Evolutionary conservation across 1,140 invertebrate species (phyloP).

Genomic region (Laupala kohalensis): DNA sequence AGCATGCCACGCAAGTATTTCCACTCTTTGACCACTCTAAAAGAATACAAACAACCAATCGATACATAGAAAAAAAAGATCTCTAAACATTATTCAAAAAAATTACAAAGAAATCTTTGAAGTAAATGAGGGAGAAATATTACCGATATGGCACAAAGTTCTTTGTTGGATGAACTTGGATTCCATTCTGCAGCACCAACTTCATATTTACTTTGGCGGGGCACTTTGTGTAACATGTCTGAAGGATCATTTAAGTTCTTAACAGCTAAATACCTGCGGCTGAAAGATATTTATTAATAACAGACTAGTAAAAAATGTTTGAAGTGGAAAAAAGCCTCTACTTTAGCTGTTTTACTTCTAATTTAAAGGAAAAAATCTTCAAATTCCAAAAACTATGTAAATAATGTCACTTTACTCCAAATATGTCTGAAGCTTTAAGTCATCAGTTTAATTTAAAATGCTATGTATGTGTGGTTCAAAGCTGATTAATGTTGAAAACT

Average conservation of each 20-base stretch:
- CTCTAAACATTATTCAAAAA: neutral
- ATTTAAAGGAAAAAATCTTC: no score
- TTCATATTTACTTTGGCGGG: conserved; percentile 85
- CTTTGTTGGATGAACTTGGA: conserved; percentile 57
- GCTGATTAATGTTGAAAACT: no score
- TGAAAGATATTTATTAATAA: no score
- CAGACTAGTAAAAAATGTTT: no score
- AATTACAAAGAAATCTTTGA: neutral
- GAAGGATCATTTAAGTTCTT: conserved; percentile 60
- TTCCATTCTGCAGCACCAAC: conserved; percentile 86
- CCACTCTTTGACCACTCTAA: conserved; percentile 72
- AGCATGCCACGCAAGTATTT: conserved; percentile 62
- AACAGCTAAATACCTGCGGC: conserved; percentile 66
- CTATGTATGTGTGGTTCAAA: no score
- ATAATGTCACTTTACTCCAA: neutral
- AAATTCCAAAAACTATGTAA: no score
- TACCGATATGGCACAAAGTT: conserved; percentile 82
- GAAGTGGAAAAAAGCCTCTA: no score
- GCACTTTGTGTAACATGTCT: conserved; percentile 62
- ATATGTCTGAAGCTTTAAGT: neutral
- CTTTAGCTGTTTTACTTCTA: no score
- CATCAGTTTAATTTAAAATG: neutral
- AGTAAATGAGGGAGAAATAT: conserved; percentile 22
- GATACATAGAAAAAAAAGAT: no score
- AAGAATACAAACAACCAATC: conserved; percentile 15